Conservation (phyloP, 2,797 vertebrate species). For the Sebastes aleutianus region DNA sequence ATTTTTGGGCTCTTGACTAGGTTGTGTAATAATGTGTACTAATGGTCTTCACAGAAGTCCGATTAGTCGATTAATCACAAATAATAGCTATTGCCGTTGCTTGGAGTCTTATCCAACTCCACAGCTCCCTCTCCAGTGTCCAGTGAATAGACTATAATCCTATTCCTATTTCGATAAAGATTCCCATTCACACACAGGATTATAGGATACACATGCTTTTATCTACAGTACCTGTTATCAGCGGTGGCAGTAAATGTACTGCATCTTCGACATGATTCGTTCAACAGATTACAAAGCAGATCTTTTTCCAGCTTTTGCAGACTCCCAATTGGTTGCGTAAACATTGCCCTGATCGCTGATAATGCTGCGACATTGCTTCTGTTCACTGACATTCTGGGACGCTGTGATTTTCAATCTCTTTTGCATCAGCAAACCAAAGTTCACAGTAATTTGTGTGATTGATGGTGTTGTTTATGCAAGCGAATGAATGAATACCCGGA, state of each 20-base stretch:
- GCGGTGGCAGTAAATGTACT: neutral
- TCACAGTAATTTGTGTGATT: constrained; percentile 58
- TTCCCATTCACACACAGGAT: neutral
- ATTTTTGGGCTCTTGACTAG: neutral
- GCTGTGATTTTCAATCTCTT: constrained; percentile 39
- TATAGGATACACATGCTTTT: neutral
- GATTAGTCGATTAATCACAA: neutral
- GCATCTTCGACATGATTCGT: neutral
- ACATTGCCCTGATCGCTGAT: neutral
- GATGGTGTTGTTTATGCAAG: constrained; percentile 58
- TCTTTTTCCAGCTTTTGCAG: constrained; percentile 7
- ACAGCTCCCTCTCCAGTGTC: neutral
- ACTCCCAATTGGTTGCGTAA: constrained; percentile 3
- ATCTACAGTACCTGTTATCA: neutral
- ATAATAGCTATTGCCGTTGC: no score
- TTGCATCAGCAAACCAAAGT: constrained; percentile 38
- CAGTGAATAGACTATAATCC: neutral
- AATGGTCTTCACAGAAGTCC: neutral
- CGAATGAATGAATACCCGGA: constrained; percentile 31
- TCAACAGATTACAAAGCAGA: constrained; percentile 1
- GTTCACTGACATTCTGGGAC: constrained; percentile 25
- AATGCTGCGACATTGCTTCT: constrained; percentile 2
- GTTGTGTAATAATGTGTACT: neutral
- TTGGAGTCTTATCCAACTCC: neutral
- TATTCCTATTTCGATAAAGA: neutral